Evolutionary conservation across 2,797 vertebrate species (phyloP).

Genomic region (Poecilia wingei): DNA sequence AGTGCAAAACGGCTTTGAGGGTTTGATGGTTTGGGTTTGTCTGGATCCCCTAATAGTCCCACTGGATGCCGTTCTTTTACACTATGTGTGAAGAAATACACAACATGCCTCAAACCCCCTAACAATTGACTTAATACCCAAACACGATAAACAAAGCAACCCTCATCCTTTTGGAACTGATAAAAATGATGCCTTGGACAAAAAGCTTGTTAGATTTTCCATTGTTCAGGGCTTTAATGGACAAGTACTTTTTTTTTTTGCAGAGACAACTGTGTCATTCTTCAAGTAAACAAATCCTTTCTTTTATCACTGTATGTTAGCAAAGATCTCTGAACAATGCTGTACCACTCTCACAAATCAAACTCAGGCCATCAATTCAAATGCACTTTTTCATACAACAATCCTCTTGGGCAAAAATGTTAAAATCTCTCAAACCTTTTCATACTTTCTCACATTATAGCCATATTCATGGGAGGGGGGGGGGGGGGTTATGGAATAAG

Average conservation of each 20-base stretch:
- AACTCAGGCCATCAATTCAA: not conserved
- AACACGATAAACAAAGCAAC: not conserved
- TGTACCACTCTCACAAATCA: not conserved
- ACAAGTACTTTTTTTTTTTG: not conserved
- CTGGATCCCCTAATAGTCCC: constrained; percentile 5
- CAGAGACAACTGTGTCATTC: not conserved
- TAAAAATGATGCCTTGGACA: not conserved
- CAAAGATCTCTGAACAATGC: not conserved
- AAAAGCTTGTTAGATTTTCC: not conserved
- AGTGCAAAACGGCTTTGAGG: constrained; percentile 22
- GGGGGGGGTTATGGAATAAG: not conserved
- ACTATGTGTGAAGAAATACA: not conserved
- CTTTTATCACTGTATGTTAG: not conserved
- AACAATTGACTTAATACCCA: not conserved
- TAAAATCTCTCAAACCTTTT: not conserved
- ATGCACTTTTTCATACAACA: not conserved
- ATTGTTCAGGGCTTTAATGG: not conserved
- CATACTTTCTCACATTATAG: not conserved
- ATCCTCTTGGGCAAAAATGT: not conserved
- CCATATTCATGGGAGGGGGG: not conserved
- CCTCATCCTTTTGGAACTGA: not conserved
- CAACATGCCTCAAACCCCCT: not conserved
- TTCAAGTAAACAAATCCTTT: not conserved
- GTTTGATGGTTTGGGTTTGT: constrained; percentile 9
- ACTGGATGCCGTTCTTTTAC: not conserved